phyloP scores from a whole-genome alignment of 2,888 invertebrate genomes.

The Anticlea derivata region DNA sequence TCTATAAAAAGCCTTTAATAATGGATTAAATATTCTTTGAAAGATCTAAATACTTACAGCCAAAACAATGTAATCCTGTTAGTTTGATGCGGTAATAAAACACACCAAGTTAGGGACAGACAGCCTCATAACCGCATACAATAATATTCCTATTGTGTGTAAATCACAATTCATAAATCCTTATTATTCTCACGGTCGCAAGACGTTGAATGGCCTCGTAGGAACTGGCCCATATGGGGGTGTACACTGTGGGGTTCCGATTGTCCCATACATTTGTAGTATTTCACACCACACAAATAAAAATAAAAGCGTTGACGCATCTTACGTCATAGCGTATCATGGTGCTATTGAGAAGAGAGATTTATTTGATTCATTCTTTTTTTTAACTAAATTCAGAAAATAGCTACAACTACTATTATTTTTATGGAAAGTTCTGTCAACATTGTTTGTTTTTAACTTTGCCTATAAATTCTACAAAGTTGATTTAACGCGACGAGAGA shows the following conservation, averaged over 20 bases:
- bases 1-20: too few species aligned
- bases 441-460: too few species aligned
- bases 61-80: slow-evolving; percentile 6
- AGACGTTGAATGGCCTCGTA: slow-evolving; percentile 57
- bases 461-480: too few species aligned
- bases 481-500: too few species aligned
- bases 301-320: slow-evolving; percentile 45
- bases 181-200: slow-evolving; percentile 48
- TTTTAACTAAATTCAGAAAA: not conserved
- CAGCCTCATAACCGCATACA: slow-evolving; percentile 21
- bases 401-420: too few species aligned
- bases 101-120: slow-evolving; percentile 9
- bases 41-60: not conserved
- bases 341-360: slow-evolving; percentile 11
- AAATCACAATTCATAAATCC: slow-evolving; percentile 46
- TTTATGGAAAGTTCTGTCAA: too few species aligned
- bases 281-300: slow-evolving; percentile 54
- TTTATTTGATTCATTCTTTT: slow-evolving; percentile 20
- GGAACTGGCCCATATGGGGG: slow-evolving; percentile 63
- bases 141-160: slow-evolving; percentile 34
- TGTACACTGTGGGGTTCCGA: slow-evolving; percentile 57
- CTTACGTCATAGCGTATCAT: slow-evolving; percentile 31
- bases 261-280: slow-evolving; percentile 62
- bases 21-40: too few species aligned
- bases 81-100: slow-evolving; percentile 19